A percentile compares a stretch with the other conserved stretches of the same genome.
Evolutionary conservation across 2,797 vertebrate species (phyloP).

Genomic region (Eulemur coronatus): DNA sequence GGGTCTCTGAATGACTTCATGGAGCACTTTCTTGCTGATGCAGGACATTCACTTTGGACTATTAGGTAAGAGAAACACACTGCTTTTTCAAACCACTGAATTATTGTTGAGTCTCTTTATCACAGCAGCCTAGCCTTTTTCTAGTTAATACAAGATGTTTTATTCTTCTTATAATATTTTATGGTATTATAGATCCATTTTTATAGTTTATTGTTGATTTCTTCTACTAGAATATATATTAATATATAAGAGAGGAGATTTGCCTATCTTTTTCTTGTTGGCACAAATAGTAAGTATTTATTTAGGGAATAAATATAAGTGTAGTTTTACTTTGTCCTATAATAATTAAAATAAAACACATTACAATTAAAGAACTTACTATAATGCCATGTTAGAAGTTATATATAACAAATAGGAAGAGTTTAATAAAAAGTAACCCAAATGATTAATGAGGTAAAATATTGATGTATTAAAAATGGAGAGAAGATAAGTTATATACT

Average conservation of each 20-base stretch:
- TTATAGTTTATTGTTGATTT: slow-evolving; percentile 28
- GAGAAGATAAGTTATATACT: slow-evolving; percentile 38
- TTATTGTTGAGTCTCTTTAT: not conserved
- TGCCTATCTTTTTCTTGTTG: not conserved
- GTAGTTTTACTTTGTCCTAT: not conserved
- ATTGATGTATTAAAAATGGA: slow-evolving; percentile 30
- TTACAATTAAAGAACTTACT: not conserved
- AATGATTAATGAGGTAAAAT: slow-evolving; percentile 34
- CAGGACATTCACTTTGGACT: not conserved
- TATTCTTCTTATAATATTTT: slow-evolving; percentile 7
- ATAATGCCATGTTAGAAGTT: slow-evolving; percentile 6
- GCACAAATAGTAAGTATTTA: not conserved
- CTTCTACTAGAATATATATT: not conserved
- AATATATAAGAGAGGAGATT: not conserved
- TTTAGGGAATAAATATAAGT: slow-evolving; percentile 11
- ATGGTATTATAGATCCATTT: slow-evolving; percentile 10
- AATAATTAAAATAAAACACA: slow-evolving; percentile 26
- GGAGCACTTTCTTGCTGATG: not conserved
- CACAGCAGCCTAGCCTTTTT: not conserved
- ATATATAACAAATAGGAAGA: slow-evolving; percentile 30
- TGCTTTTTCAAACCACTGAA: not conserved
- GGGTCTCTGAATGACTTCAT: not conserved
- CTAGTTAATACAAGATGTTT: not conserved
- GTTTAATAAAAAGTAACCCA: slow-evolving; percentile 46
- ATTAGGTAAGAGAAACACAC: not conserved